Conservation (phyloP, 2,888 invertebrate species). For the Vanessa cardui region DNA sequence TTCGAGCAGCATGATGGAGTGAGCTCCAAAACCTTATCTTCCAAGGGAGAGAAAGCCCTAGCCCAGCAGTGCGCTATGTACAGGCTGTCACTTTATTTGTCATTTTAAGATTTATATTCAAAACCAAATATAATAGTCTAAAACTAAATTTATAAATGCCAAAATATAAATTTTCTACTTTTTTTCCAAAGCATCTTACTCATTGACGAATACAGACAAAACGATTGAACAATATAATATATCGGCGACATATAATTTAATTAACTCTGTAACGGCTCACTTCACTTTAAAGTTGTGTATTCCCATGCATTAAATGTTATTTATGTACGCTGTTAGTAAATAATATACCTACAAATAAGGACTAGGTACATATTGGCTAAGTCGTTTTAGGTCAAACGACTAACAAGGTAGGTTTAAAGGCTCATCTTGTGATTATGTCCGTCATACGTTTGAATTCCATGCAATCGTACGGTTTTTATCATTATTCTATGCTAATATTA, state of each 20-base stretch:
- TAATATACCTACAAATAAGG: slow-evolving; percentile 25
- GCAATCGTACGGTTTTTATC: slow-evolving; percentile 29
- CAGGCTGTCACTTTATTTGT: too few species aligned
- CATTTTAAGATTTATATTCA: too few species aligned
- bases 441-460: slow-evolving; percentile 25
- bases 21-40: too few species aligned
- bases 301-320: slow-evolving; percentile 23
- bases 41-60: too few species aligned
- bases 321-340: slow-evolving; percentile 27
- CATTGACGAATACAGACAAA: background rate
- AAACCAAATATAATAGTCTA: too few species aligned
- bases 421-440: slow-evolving; percentile 29
- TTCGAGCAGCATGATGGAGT: too few species aligned
- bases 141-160: too few species aligned
- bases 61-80: too few species aligned
- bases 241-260: slow-evolving; percentile 7
- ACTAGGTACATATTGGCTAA: slow-evolving; percentile 25
- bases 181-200: background rate
- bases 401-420: slow-evolving; percentile 31
- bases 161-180: too few species aligned
- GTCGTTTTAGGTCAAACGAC: slow-evolving; percentile 34
- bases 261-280: slow-evolving; percentile 2
- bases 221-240: background rate
- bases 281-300: slow-evolving; percentile 15
- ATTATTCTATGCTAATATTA: slow-evolving; percentile 33